Evolutionary conservation across 2,113 vertebrate species (phyloP), one percentile per base, ranked within the genome.

Genomic region (Clarias macrocephalus): DNA sequence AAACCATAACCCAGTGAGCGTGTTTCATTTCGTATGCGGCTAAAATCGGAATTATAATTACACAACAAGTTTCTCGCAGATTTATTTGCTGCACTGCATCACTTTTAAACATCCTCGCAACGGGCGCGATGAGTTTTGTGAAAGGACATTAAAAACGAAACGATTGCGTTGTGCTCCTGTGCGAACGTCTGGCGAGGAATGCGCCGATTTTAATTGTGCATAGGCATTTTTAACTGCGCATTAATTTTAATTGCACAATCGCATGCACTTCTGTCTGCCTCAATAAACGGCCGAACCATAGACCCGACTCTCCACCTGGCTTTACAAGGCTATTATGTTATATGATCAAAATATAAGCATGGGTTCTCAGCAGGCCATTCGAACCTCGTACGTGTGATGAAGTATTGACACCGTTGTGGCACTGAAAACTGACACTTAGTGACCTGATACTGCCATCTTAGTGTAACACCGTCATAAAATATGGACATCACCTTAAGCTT

Each of bases 121-220:
- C 9, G 28, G 52, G 19, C 30, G 4, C 37, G 66, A 72, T 73
- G 83, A 59, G 66, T 59, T 73, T 84, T 80, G 65, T 52, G 19
- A 42, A 73, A 73, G 48, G 54, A 18, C 21, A 59, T 73, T 73
- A 83, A 83, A 82, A 83, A 83, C 57, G 63, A 72, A 83, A 83
- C 63, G 57, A 28, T 73, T 21, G 30, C 68, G 33, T 23, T 72
- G 83, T 8, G 54, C 54, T 37, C 54, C 54, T 42, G 18, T 57
- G 65, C 65, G 72, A 57, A 84, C 19, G 82, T 72, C 52, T 72
- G 65, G 63, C 52, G 52, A 84, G n/a, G 82, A 83, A 83, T 52
- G 62, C 62, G 15, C n/a, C 7, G 82, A 16, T 60, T 57, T 37
- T 73, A 84, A 84, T 84, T 73, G 81, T 8, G 11, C 54, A 37